Evolutionary conservation across 1,140 invertebrate genomes (phyloP), one percentile per base, ranked within the genome.

Genomic region (Lordiphosa mommai): DNA sequence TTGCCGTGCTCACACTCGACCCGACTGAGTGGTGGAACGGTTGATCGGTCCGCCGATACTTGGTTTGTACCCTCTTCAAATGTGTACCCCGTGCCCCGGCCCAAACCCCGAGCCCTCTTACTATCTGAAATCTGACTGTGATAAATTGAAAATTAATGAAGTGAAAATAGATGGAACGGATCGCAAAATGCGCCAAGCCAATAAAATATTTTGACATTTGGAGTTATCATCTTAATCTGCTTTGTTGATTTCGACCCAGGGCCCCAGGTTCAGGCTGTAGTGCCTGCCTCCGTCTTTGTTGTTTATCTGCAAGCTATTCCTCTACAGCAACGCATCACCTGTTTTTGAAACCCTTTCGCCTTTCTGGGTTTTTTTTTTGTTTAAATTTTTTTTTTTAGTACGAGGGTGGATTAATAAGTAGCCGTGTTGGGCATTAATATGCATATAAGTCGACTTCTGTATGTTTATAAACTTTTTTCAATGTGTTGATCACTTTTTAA

Each of bases 71-170:
- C 74, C 74, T 80, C 71, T 82, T 80, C 74, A 82, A 80, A 79
- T 56, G 56, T 51, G 34, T 36, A 34, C 47, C 38, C 56, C 37
- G 36, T 38, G 59, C 14, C 33, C 36, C 20, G 30, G 23, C 2
- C 44, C 13, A 6, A 38, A 16, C 37, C 44, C 47, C 20, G 33
- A 16, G 17, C 17, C 29, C 12, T 29, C 12, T 8, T n/a, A 44
- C 41, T 88, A 88, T 88, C 86, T 79, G 46, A 80, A 88, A 88
- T 88, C 86, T 84, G 86, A 84, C 82, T 88, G 86, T 88, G 86
- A 88, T 88, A 88, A 88, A 88, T 88, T 88, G 86, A 88, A 88
- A 88, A 88, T 88, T 88, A 88, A 88, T 88, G 86, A 88, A 88
- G 86, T 88, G 86, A 88, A 88, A 88, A 88, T 88, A 88, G 86